phyloP scores from a whole-genome alignment of 2,113 vertebrate species.

The Trogon surrucura region DNA sequence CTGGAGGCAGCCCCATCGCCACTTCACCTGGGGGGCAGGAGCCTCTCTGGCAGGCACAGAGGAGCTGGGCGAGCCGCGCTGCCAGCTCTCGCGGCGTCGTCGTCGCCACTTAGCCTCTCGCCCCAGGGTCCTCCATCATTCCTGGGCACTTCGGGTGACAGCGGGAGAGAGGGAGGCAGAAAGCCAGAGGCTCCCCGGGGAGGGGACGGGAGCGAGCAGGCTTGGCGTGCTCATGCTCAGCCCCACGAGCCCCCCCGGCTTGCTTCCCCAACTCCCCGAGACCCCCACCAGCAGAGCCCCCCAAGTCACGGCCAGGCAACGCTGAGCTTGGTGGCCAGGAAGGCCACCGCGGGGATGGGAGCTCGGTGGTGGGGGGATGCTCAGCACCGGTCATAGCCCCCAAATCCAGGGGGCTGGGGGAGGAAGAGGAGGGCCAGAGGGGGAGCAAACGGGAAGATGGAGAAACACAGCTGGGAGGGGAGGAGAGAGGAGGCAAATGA shows the following conservation, averaged over 20 bases:
- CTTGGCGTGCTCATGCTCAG: not conserved
- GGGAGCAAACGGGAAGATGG: not conserved
- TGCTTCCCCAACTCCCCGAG: not conserved
- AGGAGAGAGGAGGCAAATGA: not conserved
- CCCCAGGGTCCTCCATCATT: conserved; percentile 25
- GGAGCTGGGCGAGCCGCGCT: not conserved
- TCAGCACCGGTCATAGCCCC: not conserved
- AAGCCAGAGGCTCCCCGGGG: not conserved
- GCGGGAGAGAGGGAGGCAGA: not conserved
- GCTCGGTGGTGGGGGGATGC: not conserved
- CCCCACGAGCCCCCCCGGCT: rapidly evolving
- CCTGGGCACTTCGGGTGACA: conserved; percentile 30
- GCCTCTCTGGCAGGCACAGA: not conserved
- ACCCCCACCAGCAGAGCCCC: no score
- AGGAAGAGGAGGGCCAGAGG: not conserved
- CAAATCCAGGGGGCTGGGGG: not conserved
- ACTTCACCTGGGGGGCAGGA: not conserved
- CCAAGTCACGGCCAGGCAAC: no score
- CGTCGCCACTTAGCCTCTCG: conserved; percentile 33
- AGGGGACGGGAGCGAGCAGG: not conserved
- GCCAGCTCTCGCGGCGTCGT: not conserved
- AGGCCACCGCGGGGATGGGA: not conserved
- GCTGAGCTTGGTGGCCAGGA: not conserved
- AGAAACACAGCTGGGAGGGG: not conserved
- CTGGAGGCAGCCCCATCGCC: not conserved